phyloP scores from a whole-genome alignment of 2,888 invertebrate genomes.

The Chrysomela aeneicollis region DNA sequence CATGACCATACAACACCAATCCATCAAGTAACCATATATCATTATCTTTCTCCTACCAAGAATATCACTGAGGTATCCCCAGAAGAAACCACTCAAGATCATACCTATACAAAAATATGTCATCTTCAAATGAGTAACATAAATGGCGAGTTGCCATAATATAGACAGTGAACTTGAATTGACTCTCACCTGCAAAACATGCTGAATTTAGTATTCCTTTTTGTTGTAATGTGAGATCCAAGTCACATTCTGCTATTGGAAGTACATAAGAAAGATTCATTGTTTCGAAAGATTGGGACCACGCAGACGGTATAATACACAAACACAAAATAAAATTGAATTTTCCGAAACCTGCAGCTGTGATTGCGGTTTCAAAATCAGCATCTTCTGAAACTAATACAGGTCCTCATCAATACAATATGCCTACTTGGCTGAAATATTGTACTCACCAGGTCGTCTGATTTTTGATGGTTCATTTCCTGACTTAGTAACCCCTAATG shows the following conservation, averaged over 20 bases:
- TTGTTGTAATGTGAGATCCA: slow-evolving; percentile 70
- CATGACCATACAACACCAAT: slow-evolving; percentile 70
- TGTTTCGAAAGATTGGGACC: slow-evolving; percentile 74
- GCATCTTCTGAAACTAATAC: slow-evolving; percentile 52
- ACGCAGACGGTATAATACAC: slow-evolving; percentile 69
- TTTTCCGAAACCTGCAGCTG: slow-evolving; percentile 73
- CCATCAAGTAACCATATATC: slow-evolving; percentile 70
- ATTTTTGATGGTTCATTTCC: neutral
- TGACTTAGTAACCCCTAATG: neutral
- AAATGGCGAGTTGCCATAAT: too few relatives aligned
- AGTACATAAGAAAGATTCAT: slow-evolving; percentile 76
- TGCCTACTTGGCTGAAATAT: neutral
- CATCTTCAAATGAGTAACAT: neutral
- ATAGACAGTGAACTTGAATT: neutral
- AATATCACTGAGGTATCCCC: slow-evolving; percentile 81
- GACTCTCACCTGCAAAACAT: slow-evolving; percentile 71
- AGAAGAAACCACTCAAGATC: slow-evolving; percentile 76
- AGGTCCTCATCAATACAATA: too few relatives aligned
- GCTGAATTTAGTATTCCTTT: slow-evolving; percentile 77
- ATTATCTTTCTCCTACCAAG: slow-evolving; percentile 74
- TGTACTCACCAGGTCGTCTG: neutral
- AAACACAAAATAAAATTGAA: slow-evolving; percentile 70
- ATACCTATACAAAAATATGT: slow-evolving; percentile 68
- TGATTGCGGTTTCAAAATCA: slow-evolving; percentile 76
- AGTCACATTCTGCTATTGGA: slow-evolving; percentile 77